Evolutionary conservation across 2,113 vertebrate genomes (phyloP), one percentile per base, ranked within the genome.

Genomic region (Mastomys natalensis): DNA sequence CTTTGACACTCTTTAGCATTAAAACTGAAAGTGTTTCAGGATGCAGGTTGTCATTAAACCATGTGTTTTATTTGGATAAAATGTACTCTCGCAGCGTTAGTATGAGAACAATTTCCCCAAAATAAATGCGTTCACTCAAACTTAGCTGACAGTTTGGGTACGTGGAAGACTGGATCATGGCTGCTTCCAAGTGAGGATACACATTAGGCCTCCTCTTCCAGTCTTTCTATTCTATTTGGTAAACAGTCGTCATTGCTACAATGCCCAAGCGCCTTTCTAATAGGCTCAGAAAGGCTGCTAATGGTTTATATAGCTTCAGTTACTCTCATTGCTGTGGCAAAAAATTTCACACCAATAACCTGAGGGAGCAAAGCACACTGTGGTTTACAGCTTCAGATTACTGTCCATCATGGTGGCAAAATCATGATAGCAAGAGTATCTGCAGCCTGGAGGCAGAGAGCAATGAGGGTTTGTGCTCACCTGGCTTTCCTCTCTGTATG

Each of bases 21-120:
- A 97, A 97, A 97, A 96, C 94, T 60, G 96, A 95, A 95, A 62
- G 77, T 90, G 31, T 90, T 96, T 97, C 87, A 95, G 93, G 86
- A 95, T 80, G 76, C 84, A 96, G 73, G 91, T 62, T 95, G 66
- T 91, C 96, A 51, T 89, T 94, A 91, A 0, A 0, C 64, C 94
- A n/a, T 89, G 87, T 37, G 90, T 92, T 97, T 84, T 96, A 5
- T 94, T 90, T 93, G 90, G 87, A 37, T 93, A 88, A 90, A 97
- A 87, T 91, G 12, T 73, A 80, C 40, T 92, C 85, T 96, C 40
- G 93, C 87, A 72, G 21, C 48, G 76, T 72, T 11, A 12, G 26
- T 11, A 74, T 64, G 31, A 53, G 97, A 97, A 89, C 29, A 93
- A 87, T 68, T 34, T 13, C 84, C 43, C 81, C 29, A 81, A 60